Base-by-base conservation (phyloP, 35 echinoderm and acorn worm species). In the Nesometra sesokonis region DNA sequence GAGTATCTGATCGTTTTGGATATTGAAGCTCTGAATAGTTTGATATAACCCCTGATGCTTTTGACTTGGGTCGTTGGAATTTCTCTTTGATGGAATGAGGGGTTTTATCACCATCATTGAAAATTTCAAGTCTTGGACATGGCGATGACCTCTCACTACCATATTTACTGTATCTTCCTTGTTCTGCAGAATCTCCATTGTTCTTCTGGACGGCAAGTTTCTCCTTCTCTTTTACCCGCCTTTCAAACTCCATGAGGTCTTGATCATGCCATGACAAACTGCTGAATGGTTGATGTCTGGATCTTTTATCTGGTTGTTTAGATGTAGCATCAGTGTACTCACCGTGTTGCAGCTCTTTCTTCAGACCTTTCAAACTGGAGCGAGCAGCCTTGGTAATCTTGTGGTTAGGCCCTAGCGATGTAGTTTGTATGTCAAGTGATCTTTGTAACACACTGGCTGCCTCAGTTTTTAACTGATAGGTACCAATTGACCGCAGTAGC, bases 381-480 rank as follows among this genome's bases (percentile, higher is more conserved):
- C 89, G 78, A 0, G 94, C 88, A 30, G 84, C 89, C 13, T 87
- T 46, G 36, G 95, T 97, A 31, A 91, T 85, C 46, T 82, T 81
- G 81, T 97, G 95, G 32, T 83, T 52, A 36, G 95, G 78, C 17
- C 95, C 95, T 23, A 94, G 85, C n/a, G 90, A 31, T 38, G 89
- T 91, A 39, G 87, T 89, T 27, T 88, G 81, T 15, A 97, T 93
- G 76, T 97, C 95, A 0, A 93, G 84, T 13, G 92, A 90, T 47
- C 91, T 90, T 0, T 47, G 88, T 29, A 97, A 84, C n/a, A 91
- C 79, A 23, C 37, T 79, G 19, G 87, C 35, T 7, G 95, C 91
- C 77, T 97, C 95, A 32, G 78, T 92, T 82, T 97, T 97, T 85
- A 80, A 85, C 33, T 91, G 88, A 35, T 86, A 85, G 80, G 84